Evolutionary conservation across 2,797 vertebrate species (phyloP), one percentile per base, ranked within the genome.

Genomic region (Erethizon dorsatum): DNA sequence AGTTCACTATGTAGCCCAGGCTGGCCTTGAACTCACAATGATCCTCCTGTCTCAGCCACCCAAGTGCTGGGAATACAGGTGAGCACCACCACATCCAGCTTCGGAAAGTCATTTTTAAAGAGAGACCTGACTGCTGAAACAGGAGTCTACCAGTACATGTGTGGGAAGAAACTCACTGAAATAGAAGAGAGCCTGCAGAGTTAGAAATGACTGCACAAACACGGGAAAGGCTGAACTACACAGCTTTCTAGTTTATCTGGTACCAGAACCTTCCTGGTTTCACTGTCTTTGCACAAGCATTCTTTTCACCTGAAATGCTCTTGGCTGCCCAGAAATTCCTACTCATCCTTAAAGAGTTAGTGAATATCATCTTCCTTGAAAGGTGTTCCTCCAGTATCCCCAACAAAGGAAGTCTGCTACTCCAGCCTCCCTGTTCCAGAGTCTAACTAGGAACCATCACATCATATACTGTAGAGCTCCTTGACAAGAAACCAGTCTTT

Each of bases 291-390:
- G 41, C 50, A 52, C 11, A 54, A 85, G 54, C 56, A 26, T 73
- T 86, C 18, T 85, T 93, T 93, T 89, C 56, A 93, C 22, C 52
- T 82, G 22, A 95, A 89, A 95, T 37, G n/a, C 69, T 69, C 13
- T 83, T 73, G 54, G 73, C 8, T 54, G 22, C 63, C 77, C 84
- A 65, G 77, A 96, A 93, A 94, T 56, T 56, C 59, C 77, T 88
- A 79, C 8, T 52, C 26, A 50, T 84, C 15, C 26, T 88, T 77
- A 85, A 94, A 73, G 50, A 80, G 84, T 50, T 77, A 77, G 20
- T 45, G 83, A 89, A 73, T 26, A 24, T 65, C 83, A 88, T 47
- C 47, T 50, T 73, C 50, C 50, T 65, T 82, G 83, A 95, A 88
- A 90, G 95, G 45, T 33, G 52, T 13, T 54, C 57, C 33, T 61